Evolutionary conservation across 2,113 vertebrate species (phyloP).

Genomic region (Telmatochromis bifrenatus): DNA sequence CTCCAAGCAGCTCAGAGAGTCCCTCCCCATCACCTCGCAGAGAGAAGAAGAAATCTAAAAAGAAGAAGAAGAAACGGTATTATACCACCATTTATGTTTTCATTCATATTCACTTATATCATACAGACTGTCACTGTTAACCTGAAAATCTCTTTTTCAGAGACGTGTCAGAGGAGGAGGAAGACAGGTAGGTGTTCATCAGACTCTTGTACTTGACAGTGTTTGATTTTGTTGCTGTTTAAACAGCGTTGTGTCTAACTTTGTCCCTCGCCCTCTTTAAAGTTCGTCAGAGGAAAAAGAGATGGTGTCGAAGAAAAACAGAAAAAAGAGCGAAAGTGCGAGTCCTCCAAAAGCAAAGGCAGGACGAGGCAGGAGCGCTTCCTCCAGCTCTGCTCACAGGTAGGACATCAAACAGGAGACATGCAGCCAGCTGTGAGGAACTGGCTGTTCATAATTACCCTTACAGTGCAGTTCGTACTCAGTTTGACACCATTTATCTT

Average conservation of each 20-base stretch:
- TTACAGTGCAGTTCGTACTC: fast-evolving
- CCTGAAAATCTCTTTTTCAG: conserved; percentile 31
- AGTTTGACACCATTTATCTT: background rate
- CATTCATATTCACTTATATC: background rate
- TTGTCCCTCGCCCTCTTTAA: background rate
- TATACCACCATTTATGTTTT: fast-evolving
- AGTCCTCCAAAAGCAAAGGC: conserved; percentile 51
- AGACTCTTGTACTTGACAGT: fast-evolving
- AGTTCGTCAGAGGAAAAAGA: conserved; percentile 66
- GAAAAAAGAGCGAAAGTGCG: conserved; percentile 24
- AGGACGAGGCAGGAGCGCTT: conserved; percentile 31
- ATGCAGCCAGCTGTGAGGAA: background rate
- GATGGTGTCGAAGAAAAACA: conserved; percentile 51
- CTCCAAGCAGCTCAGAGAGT: conserved; percentile 75
- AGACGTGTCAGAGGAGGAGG: conserved; percentile 51
- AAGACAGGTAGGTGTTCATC: conserved; percentile 32
- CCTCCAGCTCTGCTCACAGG: conserved; percentile 64
- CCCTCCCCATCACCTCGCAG: conserved; percentile 73
- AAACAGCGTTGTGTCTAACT: background rate
- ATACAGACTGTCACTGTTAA: background rate
- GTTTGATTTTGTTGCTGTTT: background rate
- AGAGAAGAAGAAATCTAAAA: conserved; percentile 79
- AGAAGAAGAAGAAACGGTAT: conserved; percentile 85
- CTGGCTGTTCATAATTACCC: background rate
- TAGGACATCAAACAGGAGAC: background rate